These are phyloP conservation scores for Oithona nana DNA, from an alignment of 2,888 invertebrate genomes.

Conservation along the genomic window DNA sequence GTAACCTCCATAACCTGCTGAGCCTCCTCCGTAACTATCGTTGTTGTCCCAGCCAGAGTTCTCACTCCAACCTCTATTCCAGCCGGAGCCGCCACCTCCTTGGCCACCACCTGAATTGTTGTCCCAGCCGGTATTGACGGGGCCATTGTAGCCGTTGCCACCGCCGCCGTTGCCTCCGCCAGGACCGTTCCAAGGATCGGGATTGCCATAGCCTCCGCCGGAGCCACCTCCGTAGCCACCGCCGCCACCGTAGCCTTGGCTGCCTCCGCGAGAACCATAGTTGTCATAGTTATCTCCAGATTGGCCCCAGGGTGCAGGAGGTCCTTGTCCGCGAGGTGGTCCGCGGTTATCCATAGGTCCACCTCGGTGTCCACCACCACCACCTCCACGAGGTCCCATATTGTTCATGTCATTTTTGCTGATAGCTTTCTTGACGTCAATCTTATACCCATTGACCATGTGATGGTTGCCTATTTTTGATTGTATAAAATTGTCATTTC, in stretches of 20 bases:
- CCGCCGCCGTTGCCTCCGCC: background rate
- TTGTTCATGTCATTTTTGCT: conserved; percentile 21
- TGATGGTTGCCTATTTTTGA: conserved; percentile 25
- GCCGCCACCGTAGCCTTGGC: background rate
- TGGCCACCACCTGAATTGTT: background rate
- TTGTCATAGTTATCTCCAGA: background rate
- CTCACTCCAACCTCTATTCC: background rate
- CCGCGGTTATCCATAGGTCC: background rate
- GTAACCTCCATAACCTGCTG: background rate
- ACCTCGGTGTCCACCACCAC: background rate
- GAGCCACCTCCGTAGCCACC: background rate
- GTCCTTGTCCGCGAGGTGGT: background rate
- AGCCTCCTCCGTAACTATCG: background rate
- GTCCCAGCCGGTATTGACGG: background rate
- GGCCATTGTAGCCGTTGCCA: background rate
- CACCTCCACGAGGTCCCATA: background rate
- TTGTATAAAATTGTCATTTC: too few relatives aligned
- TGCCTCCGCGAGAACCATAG: background rate
- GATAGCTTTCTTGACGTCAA: conserved; percentile 32
- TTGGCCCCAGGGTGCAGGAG: conserved; percentile 2
- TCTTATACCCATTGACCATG: conserved; percentile 26
- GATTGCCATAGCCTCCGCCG: background rate
- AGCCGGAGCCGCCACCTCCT: background rate
- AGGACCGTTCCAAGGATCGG: background rate
- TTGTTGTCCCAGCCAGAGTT: too few relatives aligned